Conservation (phyloP, 2,113 vertebrate genomes). For the Xiphias gladius region DNA sequence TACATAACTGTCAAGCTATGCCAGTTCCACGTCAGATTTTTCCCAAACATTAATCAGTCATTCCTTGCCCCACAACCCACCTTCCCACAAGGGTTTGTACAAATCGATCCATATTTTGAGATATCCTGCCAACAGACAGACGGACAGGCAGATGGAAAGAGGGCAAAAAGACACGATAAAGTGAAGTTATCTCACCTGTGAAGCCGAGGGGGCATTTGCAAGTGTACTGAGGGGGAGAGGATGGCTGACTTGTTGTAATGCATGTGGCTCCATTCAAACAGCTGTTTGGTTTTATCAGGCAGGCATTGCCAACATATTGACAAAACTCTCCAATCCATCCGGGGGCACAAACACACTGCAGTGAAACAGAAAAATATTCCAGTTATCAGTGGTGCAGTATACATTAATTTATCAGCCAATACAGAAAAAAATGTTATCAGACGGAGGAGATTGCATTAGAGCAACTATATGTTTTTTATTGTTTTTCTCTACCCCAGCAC, state of each 20-base stretch:
- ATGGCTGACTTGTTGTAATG: slow-evolving; percentile 76
- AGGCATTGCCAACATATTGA: slow-evolving; percentile 83
- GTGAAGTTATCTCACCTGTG: slow-evolving; percentile 81
- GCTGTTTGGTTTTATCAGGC: slow-evolving; percentile 78
- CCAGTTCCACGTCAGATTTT: slow-evolving; percentile 23
- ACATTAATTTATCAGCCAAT: neutral
- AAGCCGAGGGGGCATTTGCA: slow-evolving; percentile 81
- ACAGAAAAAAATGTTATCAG: neutral
- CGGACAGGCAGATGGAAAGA: slow-evolving; percentile 22
- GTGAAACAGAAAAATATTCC: slow-evolving; percentile 26
- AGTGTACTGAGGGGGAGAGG: slow-evolving; percentile 71
- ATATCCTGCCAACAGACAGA: slow-evolving; percentile 27
- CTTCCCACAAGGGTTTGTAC: slow-evolving; percentile 27
- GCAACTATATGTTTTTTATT: neutral
- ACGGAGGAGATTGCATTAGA: neutral
- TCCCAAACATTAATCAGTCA: slow-evolving; percentile 35
- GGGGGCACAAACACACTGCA: slow-evolving; percentile 84
- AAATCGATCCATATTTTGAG: slow-evolving; percentile 19
- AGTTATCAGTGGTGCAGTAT: neutral
- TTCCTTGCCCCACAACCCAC: neutral
- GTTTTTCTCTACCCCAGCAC: neutral
- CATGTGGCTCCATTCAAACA: slow-evolving; percentile 84
- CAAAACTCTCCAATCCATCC: slow-evolving; percentile 85
- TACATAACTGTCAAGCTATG: slow-evolving; percentile 3
- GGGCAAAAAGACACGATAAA: slow-evolving; percentile 22